Evolutionary conservation across 30 jellyfish, hydroid and myxozoan genomes (phyloP), one percentile per base, ranked within the genome.

Genomic region (Aurelia coerulea): DNA sequence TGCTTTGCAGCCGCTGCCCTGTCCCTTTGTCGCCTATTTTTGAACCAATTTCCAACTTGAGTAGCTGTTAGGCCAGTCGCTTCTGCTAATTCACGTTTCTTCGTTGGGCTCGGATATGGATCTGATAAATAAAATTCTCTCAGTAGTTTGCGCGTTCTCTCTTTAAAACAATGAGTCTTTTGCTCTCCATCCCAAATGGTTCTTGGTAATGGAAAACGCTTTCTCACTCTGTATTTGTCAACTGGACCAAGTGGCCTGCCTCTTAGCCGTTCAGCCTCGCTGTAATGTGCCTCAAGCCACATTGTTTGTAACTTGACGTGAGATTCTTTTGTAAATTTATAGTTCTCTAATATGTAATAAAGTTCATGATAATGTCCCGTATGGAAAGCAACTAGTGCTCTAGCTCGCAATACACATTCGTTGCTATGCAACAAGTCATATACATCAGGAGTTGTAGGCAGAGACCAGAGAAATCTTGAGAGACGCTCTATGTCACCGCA

Each of bases 131-230:
- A 96, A 69, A 90, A 91, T 73, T 91, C 98, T 33, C 98, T 49
- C 62, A 96, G 59, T 14, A 87, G 92, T 68, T 85, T 86, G 41
- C 98, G 79, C 12, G 98, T 90, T 54, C 98, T 62, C 73, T 96
- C 99, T 53, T 88, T 88, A 59, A 96, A 96, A 49, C 97, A 90
- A 79, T 96, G 98, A 16, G 98, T 83, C 70, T 88, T 96, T 73
- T 96, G 98, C 81, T 96, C 99, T 37, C 99, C 99, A 65, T 96
- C 98, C 98, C 98, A 96, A 17, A 96, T 96, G 39, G 98, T 96
- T 50, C 98, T 74, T 23, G 99, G 99, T 52, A 91, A 64, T 1
- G 99, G 99, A 73, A 90, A 96, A 11, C 98, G 94, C 90, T 96
- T 96, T 41, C 99, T 65, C 19, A 96, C 97, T n/a, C 99, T 94